Percentiles rank a stretch among this genome's conserved stretches.
phyloP scores from a whole-genome alignment of 2,113 vertebrate species.

The Chloroceryle aenea region DNA sequence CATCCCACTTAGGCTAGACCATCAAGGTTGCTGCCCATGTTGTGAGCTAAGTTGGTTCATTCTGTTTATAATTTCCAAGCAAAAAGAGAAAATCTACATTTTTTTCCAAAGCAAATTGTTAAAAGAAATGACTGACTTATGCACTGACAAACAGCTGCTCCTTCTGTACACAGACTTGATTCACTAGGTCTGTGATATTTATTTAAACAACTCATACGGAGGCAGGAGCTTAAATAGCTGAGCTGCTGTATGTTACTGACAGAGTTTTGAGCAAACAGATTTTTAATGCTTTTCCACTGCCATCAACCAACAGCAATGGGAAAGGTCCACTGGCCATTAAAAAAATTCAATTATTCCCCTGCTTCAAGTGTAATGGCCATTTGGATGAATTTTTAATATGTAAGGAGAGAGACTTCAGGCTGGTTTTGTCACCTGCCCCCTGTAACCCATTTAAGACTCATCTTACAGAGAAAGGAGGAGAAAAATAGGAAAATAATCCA shows the following conservation, averaged over 20 bases:
- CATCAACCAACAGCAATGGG: neutral
- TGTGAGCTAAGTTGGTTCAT: neutral
- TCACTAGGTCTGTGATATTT: neutral
- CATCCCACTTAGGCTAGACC: neutral
- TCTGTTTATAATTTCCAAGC: neutral
- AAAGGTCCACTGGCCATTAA: neutral
- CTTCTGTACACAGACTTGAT: neutral
- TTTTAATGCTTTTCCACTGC: neutral
- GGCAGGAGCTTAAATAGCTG: neutral
- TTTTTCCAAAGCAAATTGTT: constrained; percentile 9
- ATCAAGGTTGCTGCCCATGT: neutral
- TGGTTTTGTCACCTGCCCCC: neutral
- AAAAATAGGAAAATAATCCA: neutral
- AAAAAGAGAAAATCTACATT: neutral
- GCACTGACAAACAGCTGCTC: neutral
- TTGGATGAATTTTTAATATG: neutral
- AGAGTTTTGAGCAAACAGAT: neutral
- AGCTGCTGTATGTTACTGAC: neutral
- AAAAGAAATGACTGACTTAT: neutral
- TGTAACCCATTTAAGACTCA: neutral
- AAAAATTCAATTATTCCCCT: neutral
- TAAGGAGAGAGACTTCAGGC: neutral
- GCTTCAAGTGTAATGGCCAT: neutral
- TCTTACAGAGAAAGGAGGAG: neutral
- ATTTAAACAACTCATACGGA: neutral